Percentiles rank a stretch among this genome's conserved stretches.
phyloP scores from a whole-genome alignment of 2,888 invertebrate species.

The Zaprionus lineosus region DNA sequence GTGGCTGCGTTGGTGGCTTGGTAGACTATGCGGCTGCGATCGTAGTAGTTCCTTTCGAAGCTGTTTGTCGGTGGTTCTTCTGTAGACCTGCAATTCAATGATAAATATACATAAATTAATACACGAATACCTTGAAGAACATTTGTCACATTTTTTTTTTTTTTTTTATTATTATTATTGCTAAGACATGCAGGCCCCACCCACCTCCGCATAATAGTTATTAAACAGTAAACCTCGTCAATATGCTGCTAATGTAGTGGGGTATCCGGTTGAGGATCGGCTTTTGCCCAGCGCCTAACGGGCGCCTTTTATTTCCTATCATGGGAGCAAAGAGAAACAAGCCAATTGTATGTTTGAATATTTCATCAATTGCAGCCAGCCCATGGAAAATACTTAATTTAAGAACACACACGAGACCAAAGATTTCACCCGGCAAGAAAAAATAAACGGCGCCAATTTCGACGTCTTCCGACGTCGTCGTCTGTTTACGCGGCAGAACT shows the following conservation, averaged over 20 bases:
- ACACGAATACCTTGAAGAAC: conserved; percentile 36
- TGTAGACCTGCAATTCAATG: conserved; percentile 81
- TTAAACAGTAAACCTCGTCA: conserved; percentile 56
- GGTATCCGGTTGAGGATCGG: conserved; percentile 38
- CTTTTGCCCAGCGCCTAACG: conserved; percentile 38
- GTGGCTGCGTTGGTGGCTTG: conserved; percentile 62
- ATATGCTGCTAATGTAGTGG: conserved; percentile 20
- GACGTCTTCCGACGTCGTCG: conserved; percentile 57
- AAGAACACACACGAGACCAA: conserved; percentile 26
- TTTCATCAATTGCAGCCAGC: not conserved
- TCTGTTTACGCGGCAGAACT: conserved; percentile 74
- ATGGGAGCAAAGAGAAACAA: conserved; percentile 14
- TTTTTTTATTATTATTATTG: not conserved
- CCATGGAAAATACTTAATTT: conserved; percentile 24
- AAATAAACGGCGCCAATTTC: conserved; percentile 67
- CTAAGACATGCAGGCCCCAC: conserved; percentile 12
- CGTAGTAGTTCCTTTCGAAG: conserved; percentile 83
- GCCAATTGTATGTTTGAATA: not conserved
- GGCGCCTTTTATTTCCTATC: conserved; percentile 43
- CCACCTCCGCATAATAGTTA: conserved; percentile 76
- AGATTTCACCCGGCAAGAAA: conserved; percentile 57
- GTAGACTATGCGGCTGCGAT: conserved; percentile 82
- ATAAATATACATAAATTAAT: conserved; percentile 22
- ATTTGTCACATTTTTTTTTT: conserved; percentile 28
- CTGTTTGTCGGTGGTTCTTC: conserved; percentile 83